Conservation (phyloP, 2,797 vertebrate species). For the Bradypus variegatus region DNA sequence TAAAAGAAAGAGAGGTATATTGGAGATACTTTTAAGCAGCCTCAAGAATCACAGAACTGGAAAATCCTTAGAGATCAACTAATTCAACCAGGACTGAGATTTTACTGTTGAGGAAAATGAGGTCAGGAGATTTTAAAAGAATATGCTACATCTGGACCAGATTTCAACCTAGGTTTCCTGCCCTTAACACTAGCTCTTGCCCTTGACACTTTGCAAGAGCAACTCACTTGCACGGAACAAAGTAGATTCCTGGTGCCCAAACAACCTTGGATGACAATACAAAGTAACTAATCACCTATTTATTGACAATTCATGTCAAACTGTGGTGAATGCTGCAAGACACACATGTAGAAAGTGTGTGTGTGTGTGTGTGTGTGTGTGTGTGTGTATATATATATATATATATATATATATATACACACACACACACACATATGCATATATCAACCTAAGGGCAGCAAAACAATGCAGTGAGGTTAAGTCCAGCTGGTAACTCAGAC, state of each 20-base stretch:
- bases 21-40: constrained; percentile 12
- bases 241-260: background rate
- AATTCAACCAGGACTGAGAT: background rate
- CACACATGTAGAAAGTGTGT: background rate
- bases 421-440: background rate
- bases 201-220: background rate
- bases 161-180: background rate
- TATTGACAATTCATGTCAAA: background rate
- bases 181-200: background rate
- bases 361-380: no score
- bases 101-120: background rate
- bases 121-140: background rate
- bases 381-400: no score
- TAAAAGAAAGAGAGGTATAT: background rate
- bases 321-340: background rate
- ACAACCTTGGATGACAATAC: background rate
- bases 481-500: background rate
- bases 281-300: background rate
- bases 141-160: background rate
- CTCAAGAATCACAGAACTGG: background rate
- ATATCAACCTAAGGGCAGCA: no score
- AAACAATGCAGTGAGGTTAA: background rate
- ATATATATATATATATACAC: background rate
- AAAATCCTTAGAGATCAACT: constrained; percentile 11
- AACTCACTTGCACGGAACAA: background rate